These are phyloP conservation scores for Maniola hyperantus DNA, from an alignment of 2,888 invertebrate genomes.

Conservation along the genomic window DNA sequence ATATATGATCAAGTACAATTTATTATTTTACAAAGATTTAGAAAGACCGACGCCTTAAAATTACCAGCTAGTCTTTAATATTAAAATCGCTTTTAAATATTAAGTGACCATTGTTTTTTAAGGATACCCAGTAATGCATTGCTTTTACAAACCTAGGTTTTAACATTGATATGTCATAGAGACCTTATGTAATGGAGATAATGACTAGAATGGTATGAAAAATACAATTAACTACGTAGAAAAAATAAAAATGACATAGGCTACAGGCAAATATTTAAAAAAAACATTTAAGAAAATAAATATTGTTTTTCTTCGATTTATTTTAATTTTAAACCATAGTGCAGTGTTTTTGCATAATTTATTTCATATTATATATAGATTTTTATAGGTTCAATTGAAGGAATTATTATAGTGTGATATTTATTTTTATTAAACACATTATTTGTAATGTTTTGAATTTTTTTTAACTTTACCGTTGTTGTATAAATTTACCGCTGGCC, in stretches of 20 bases:
- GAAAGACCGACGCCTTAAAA: conserved; percentile 40
- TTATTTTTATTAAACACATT: too few relatives aligned
- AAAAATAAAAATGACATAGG: conserved; percentile 9
- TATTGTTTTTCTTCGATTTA: too few relatives aligned
- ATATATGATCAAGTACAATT: neutral
- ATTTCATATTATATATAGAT: too few relatives aligned
- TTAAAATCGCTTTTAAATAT: conserved; percentile 39
- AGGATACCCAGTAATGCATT: conserved; percentile 25
- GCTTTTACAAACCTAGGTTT: conserved; percentile 28
- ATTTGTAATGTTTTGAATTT: too few relatives aligned
- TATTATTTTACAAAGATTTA: conserved; percentile 24
- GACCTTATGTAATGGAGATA: conserved; percentile 23
- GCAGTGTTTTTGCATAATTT: too few relatives aligned
- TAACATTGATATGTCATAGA: conserved; percentile 11
- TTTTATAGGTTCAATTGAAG: too few relatives aligned
- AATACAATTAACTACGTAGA: conserved; percentile 30
- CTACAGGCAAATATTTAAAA: conserved; percentile 1
- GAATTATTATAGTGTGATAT: too few relatives aligned
- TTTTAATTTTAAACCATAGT: too few relatives aligned
- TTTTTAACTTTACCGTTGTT: too few relatives aligned
- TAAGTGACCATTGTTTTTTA: conserved; percentile 26
- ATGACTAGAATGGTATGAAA: conserved; percentile 20
- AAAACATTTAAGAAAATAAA: too few relatives aligned
- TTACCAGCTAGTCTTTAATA: conserved; percentile 66
- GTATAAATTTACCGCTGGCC: neutral